Evolutionary conservation across 2,888 invertebrate species (phyloP).

Genomic region (Cantharis flavilabris): DNA sequence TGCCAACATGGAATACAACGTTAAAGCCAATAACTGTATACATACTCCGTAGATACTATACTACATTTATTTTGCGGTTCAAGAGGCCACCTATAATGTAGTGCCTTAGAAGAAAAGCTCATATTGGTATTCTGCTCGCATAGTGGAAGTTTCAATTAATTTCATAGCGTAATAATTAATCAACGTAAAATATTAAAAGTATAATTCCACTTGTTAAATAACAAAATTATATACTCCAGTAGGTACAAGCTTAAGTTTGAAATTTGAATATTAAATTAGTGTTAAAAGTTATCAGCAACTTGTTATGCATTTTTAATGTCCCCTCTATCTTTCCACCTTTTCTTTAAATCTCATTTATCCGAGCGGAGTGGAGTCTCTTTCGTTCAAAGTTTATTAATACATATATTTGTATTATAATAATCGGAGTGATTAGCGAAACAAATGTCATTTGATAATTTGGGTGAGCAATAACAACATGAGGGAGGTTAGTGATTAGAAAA

Average conservation of each 20-base stretch:
- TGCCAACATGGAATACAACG: neutral
- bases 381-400: neutral
- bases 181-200: neutral
- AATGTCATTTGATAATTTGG: neutral
- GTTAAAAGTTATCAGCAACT: neutral
- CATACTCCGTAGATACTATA: neutral
- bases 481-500: slow-evolving; percentile 4
- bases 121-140: neutral
- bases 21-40: neutral
- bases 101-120: neutral
- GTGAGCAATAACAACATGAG: slow-evolving; percentile 1
- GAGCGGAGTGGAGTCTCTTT: neutral
- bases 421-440: neutral
- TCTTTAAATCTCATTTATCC: neutral
- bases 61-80: neutral
- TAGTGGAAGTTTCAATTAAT: neutral
- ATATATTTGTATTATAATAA: neutral
- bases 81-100: neutral
- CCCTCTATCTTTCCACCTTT: neutral
- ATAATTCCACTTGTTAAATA: neutral
- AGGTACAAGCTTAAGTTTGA: neutral
- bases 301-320: neutral
- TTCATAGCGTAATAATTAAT: neutral
- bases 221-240: neutral
- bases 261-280: neutral